These are phyloP conservation scores for Grammatotria lemairii DNA, from an alignment of 2,113 vertebrate species.

Conservation along the genomic window DNA sequence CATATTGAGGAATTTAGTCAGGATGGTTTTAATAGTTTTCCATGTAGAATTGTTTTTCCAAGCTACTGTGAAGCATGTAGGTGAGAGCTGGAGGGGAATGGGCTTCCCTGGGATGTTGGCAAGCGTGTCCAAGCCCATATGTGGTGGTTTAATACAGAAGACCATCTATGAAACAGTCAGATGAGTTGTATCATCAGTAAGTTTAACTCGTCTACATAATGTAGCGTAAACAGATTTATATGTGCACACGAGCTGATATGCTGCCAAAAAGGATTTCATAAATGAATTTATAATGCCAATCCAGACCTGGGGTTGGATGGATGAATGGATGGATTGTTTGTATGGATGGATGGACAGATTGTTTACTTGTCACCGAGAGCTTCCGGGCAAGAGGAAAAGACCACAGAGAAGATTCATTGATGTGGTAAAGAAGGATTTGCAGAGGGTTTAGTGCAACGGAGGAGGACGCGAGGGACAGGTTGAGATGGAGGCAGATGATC, in stretches of 20 bases:
- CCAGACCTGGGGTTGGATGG: background rate
- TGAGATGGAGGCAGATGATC: background rate
- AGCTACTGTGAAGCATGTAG: constrained; percentile 62
- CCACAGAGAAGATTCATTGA: background rate
- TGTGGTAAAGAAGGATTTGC: background rate
- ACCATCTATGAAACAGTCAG: constrained; percentile 2
- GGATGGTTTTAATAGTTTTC: constrained; percentile 70
- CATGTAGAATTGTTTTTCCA: constrained; percentile 67
- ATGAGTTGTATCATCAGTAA: constrained; percentile 18
- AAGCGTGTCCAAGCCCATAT: constrained; percentile 35
- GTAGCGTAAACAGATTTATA: background rate
- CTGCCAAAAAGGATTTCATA: background rate
- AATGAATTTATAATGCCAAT: background rate
- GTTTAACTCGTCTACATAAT: background rate
- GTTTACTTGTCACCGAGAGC: background rate
- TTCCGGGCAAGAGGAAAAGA: background rate
- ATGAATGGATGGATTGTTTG: background rate
- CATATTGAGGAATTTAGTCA: constrained; percentile 59
- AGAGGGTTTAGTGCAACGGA: background rate
- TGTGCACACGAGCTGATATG: background rate
- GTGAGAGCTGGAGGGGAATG: constrained; percentile 33
- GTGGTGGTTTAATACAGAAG: constrained; percentile 33
- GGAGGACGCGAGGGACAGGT: background rate
- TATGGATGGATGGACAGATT: background rate
- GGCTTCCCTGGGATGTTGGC: constrained; percentile 67